Evolutionary conservation across 2,113 vertebrate species (phyloP).

Genomic region (Penelope pileata): DNA sequence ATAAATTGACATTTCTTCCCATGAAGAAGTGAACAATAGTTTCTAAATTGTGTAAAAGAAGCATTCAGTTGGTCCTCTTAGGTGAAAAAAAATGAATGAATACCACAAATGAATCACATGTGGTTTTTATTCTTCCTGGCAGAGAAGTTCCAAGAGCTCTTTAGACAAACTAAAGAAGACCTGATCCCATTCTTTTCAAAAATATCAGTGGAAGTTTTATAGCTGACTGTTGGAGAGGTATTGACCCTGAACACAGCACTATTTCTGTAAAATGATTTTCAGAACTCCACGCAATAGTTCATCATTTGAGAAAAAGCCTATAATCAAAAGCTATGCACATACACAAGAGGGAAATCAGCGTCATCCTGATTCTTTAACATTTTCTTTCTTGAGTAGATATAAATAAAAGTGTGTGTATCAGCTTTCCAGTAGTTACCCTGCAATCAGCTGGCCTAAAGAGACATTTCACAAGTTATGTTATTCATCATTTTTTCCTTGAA

Average conservation of each 20-base stretch:
- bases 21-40: neutral
- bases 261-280: slow-evolving; percentile 53
- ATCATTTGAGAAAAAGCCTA: slow-evolving; percentile 44
- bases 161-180: neutral
- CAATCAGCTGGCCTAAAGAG: slow-evolving; percentile 68
- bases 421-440: slow-evolving; percentile 58
- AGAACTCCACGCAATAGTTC: slow-evolving; percentile 25
- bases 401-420: slow-evolving; percentile 55
- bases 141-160: neutral
- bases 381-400: slow-evolving; percentile 56
- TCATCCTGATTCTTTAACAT: slow-evolving; percentile 57
- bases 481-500: slow-evolving; percentile 21
- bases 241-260: neutral
- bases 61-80: neutral
- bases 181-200: neutral
- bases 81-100: neutral
- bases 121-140: neutral
- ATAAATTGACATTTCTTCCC: neutral
- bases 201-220: neutral
- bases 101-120: neutral
- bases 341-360: slow-evolving; percentile 57
- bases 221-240: slow-evolving; percentile 18
- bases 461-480: slow-evolving; percentile 50
- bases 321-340: slow-evolving; percentile 65
- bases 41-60: neutral